Base-by-base conservation (phyloP, 2,888 invertebrate species). In the Homarus gammarus region DNA sequence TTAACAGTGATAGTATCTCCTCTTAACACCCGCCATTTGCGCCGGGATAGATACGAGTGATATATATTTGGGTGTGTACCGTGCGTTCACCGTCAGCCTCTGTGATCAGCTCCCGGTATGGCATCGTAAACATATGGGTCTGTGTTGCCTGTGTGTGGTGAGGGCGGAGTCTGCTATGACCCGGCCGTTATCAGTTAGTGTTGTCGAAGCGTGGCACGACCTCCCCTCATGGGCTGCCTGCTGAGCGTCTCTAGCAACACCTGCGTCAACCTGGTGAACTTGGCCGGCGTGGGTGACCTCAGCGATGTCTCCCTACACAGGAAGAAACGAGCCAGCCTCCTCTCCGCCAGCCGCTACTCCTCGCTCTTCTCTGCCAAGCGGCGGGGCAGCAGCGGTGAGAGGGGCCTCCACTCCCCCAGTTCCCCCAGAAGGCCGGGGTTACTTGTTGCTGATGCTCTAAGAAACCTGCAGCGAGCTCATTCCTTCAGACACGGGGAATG, bases 401-500 rank as follows among this genome's bases (percentile, higher is more conserved):
- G 44, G 64, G 56, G 36, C 31, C 81, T 27, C 22, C 36, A 40
- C 18, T 33, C 87, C 15, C 87, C 87, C 18, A 38, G 36, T n/a
- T 18, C 79, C 27, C 38, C 73, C 6, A 84, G 73, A 61, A 68
- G 75, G 27, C 72, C 89, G 8, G 89, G 84, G n/a, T 36, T 79
- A 31, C 77, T 89, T 15, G 90, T 90, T 22, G 79, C 90, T n/a
- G 85, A 86, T 38, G 90, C 90, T 44, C 68, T 90, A 36, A 86
- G 85, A 51, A 85, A 90, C 75, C 38, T 90, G 6, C 85, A 90
- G 86, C 61, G 85, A 36, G 86, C 85, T 38, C 90, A 86, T 64
- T 79, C 79, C 49, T 90, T 90, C 77, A 72, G 90, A 12, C 90
- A 90, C 33, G 85, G 90, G n/a, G 90, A 90, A 51, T 90, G 90